phyloP scores from a whole-genome alignment of 1,140 invertebrate genomes.

The Cardiocondyla obscurior region DNA sequence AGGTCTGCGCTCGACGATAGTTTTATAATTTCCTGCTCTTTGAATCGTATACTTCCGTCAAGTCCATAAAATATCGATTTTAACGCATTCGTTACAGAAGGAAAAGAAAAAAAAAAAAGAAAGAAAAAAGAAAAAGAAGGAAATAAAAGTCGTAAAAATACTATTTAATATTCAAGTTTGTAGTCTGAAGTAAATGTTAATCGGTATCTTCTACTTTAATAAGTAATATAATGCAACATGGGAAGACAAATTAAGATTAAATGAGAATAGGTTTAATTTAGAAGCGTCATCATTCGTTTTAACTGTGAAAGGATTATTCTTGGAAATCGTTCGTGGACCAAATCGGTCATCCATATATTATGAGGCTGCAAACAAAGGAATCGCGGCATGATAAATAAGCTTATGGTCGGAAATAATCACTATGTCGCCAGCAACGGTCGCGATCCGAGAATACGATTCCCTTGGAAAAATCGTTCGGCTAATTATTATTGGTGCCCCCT shows the following conservation, averaged over 20 bases:
- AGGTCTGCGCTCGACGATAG: neutral
- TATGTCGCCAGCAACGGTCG: neutral
- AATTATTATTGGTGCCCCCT: conserved; percentile 39
- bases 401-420: conserved; percentile 30
- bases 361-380: conserved; percentile 28
- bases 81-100: neutral
- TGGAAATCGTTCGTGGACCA: conserved; percentile 4
- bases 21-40: conserved; percentile 12
- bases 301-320: neutral
- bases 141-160: neutral
- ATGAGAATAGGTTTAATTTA: neutral
- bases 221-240: neutral
- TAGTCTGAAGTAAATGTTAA: neutral
- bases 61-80: neutral
- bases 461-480: conserved; percentile 31
- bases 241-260: neutral
- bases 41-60: neutral
- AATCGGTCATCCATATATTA: conserved; percentile 21
- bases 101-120: neutral
- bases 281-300: neutral
- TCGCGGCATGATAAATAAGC: conserved; percentile 14
- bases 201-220: too few relatives aligned
- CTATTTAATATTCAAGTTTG: neutral
- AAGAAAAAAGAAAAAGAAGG: neutral
- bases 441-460: conserved; percentile 40